These are phyloP conservation scores for Nylanderia fulva DNA, from an alignment of 1,140 invertebrate species.

Conservation along the genomic window DNA sequence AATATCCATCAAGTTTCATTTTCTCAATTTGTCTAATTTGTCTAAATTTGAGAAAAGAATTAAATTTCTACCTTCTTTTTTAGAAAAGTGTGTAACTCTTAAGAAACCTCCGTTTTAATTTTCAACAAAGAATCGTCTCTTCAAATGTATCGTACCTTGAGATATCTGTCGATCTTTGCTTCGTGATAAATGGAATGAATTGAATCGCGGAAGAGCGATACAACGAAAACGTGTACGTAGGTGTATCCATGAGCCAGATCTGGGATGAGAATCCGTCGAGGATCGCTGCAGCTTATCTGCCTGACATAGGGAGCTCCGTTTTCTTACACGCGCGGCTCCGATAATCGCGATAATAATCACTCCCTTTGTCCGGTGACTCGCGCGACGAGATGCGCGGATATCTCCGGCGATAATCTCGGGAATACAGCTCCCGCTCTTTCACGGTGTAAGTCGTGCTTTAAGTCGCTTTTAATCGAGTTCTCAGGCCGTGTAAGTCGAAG, in stretches of 20 bases:
- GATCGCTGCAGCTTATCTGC: background rate
- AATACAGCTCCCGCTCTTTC: constrained; percentile 42
- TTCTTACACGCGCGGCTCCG: constrained; percentile 32
- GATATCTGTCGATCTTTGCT: background rate
- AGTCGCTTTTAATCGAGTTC: constrained; percentile 67
- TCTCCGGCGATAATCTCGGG: constrained; percentile 52
- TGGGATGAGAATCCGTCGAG: background rate
- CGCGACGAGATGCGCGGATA: constrained; percentile 45
- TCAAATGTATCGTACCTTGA: too few species aligned
- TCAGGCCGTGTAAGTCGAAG: constrained; percentile 58
- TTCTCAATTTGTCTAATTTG: too few species aligned
- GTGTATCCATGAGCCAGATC: background rate
- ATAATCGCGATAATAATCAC: constrained; percentile 63
- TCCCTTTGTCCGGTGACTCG: constrained; percentile 53
- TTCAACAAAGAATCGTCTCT: too few species aligned
- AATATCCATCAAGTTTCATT: too few species aligned
- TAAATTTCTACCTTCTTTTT: too few species aligned
- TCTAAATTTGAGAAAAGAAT: too few species aligned
- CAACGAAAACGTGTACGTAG: background rate
- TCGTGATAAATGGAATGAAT: background rate
- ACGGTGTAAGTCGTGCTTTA: constrained; percentile 35
- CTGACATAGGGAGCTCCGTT: background rate
- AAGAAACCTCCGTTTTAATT: too few species aligned
- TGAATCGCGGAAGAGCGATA: background rate
- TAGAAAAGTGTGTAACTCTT: too few species aligned